Evolutionary conservation across 2,113 vertebrate species (phyloP).

Genomic region (Leucosticte australis): DNA sequence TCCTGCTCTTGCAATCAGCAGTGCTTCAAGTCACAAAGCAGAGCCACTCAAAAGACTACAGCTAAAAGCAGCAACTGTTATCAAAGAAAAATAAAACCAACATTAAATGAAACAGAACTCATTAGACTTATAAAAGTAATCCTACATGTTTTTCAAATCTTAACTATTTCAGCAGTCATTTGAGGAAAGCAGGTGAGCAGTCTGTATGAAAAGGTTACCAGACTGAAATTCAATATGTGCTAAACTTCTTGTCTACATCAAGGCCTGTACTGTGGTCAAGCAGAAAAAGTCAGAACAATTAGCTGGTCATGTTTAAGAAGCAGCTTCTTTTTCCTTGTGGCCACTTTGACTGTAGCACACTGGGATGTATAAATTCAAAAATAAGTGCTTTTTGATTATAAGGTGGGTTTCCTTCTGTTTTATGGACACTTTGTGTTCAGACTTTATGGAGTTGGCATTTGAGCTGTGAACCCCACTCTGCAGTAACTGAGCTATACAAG

Average conservation of each 20-base stretch:
- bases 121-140: neutral
- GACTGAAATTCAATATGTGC: neutral
- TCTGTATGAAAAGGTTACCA: neutral
- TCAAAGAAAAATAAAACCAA: neutral
- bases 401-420: accelerated
- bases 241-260: neutral
- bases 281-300: neutral
- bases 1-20: neutral
- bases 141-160: neutral
- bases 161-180: neutral
- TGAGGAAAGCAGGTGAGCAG: neutral
- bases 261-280: neutral
- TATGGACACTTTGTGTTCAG: neutral
- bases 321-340: neutral
- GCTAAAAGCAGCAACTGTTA: neutral
- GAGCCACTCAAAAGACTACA: neutral
- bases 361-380: neutral
- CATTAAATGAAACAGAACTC: neutral
- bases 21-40: neutral
- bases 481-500: neutral
- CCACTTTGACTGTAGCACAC: neutral
- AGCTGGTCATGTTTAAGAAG: neutral
- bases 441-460: neutral
- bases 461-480: neutral
- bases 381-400: neutral